phyloP scores from a whole-genome alignment of 2,888 invertebrate genomes.

The Callinectes sapidus region DNA sequence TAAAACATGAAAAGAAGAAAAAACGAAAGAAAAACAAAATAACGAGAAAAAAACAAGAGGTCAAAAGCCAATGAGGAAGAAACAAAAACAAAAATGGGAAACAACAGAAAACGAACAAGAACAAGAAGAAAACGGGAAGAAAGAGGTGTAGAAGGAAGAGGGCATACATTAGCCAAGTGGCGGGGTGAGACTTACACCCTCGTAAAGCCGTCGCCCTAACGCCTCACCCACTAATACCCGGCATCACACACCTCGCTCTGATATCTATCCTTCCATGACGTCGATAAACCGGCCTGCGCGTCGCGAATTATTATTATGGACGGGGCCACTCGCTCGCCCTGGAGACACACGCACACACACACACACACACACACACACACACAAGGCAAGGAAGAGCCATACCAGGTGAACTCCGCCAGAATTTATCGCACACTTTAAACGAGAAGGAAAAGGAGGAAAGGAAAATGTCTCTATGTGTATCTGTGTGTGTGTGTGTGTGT shows the following conservation, averaged over 20 bases:
- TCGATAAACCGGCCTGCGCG: slow-evolving; percentile 17
- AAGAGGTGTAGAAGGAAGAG: not conserved
- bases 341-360: not conserved
- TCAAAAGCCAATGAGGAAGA: not conserved
- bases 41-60: not conserved
- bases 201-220: slow-evolving; percentile 4
- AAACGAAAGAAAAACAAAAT: not conserved
- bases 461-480: not conserved
- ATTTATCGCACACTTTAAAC: not conserved
- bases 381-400: not conserved
- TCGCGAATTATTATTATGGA: slow-evolving; percentile 16
- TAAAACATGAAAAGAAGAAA: not conserved
- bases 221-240: slow-evolving; percentile 32
- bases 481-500: not conserved
- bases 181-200: not conserved
- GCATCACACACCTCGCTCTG: slow-evolving; percentile 10
- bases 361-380: not conserved
- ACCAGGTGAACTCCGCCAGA: not conserved
- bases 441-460: not conserved
- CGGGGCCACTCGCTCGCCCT: not conserved
- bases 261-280: not conserved
- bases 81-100: not conserved
- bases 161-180: not conserved
- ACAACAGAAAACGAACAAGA: not conserved
- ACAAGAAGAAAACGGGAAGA: not conserved